phyloP scores from a whole-genome alignment of 2,888 invertebrate genomes.

The Anaspis maculata region DNA sequence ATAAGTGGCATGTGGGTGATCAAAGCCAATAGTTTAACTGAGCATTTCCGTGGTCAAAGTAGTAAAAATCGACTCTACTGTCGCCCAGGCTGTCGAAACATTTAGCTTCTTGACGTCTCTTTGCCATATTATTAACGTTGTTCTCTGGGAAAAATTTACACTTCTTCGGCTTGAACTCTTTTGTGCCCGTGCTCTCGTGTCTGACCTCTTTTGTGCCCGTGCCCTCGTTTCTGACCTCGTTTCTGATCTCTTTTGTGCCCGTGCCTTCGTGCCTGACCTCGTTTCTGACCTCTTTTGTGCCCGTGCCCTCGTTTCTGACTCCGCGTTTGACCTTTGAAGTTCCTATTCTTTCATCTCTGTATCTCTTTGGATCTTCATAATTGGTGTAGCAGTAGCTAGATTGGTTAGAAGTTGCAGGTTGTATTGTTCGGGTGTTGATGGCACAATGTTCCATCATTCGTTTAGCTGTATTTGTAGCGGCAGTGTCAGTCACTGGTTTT shows the following conservation, averaged over 20 bases:
- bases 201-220: background rate
- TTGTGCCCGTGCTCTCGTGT: background rate
- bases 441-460: no score
- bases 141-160: no score
- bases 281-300: background rate
- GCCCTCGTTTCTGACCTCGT: background rate
- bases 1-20: background rate
- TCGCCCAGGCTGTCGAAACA: conserved; percentile 19
- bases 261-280: background rate
- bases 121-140: background rate
- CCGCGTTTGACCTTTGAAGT: no score
- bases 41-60: conserved; percentile 60
- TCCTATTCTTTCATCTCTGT: no score
- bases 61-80: conserved; percentile 53
- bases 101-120: conserved; percentile 15
- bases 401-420: no score
- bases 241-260: no score
- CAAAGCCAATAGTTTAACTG: conserved; percentile 42
- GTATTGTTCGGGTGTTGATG: no score
- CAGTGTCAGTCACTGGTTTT: conserved; percentile 22
- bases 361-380: no score
- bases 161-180: no score
- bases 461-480: no score
- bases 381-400: background rate
- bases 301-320: background rate